Conservation (phyloP, 30 jellyfish, hydroid and myxozoan species). For the Phacellophora camtschatica region DNA sequence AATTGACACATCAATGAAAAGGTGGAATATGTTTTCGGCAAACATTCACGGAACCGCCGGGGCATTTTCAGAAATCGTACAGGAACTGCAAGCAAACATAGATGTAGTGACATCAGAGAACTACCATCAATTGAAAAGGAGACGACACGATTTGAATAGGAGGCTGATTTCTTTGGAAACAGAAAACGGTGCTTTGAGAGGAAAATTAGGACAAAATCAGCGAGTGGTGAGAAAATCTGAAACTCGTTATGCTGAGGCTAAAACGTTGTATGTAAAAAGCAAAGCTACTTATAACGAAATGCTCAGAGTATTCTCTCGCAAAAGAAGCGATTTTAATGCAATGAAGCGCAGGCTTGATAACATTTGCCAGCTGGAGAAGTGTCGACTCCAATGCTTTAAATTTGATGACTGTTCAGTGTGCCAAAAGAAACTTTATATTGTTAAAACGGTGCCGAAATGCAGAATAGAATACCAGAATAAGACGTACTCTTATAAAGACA, state of each 20-base stretch:
- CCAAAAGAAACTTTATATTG: slow-evolving; percentile 32
- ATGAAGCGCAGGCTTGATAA: slow-evolving; percentile 26
- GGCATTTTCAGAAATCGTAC: slow-evolving; percentile 20
- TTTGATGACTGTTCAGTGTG: slow-evolving; percentile 74
- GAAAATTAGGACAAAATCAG: slow-evolving; percentile 14
- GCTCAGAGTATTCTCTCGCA: background rate
- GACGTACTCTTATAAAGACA: slow-evolving; percentile 47
- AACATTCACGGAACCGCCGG: slow-evolving; percentile 47
- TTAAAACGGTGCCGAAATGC: slow-evolving; percentile 69
- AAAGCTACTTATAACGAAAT: slow-evolving; percentile 5
- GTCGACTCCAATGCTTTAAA: slow-evolving; percentile 59
- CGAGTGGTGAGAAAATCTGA: slow-evolving; percentile 4
- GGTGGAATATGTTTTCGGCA: slow-evolving; percentile 76
- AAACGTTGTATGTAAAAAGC: background rate
- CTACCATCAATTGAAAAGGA: background rate
- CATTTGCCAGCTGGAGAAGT: slow-evolving; percentile 43
- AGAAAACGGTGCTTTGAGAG: slow-evolving; percentile 25
- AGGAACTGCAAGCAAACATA: slow-evolving; percentile 51
- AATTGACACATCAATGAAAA: slow-evolving; percentile 33
- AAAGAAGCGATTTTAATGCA: background rate
- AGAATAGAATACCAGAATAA: slow-evolving; percentile 33
- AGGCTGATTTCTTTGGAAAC: background rate
- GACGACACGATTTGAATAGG: slow-evolving; percentile 1
- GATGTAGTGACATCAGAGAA: slow-evolving; percentile 19
- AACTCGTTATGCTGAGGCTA: background rate